A percentile compares a stretch with the other conserved stretches of the same genome.
Evolutionary conservation across 2,888 invertebrate species (phyloP).

Genomic region (Gastracanthus pulcherrimus): DNA sequence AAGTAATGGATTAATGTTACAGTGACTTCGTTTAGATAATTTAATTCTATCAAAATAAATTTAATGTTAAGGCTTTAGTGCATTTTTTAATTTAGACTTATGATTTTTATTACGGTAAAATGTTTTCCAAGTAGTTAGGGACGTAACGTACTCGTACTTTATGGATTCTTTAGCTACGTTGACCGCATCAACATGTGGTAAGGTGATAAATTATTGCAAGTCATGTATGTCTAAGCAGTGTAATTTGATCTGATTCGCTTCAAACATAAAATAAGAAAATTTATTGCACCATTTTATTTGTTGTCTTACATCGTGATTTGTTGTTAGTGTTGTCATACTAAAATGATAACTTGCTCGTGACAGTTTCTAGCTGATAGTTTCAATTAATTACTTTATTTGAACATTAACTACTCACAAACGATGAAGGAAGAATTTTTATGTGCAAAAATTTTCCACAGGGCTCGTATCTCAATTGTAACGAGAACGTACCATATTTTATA

Average conservation of each 20-base stretch:
- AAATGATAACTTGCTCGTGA: too few relatives aligned
- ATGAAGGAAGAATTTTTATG: too few relatives aligned
- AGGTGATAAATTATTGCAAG: conserved; percentile 25
- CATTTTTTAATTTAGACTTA: too few relatives aligned
- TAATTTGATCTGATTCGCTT: conserved; percentile 29
- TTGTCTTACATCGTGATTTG: too few relatives aligned
- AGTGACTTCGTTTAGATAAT: too few relatives aligned
- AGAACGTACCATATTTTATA: not conserved
- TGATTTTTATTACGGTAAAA: too few relatives aligned
- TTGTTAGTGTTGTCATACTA: too few relatives aligned
- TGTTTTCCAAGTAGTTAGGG: too few relatives aligned
- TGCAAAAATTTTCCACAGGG: not conserved
- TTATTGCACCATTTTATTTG: not conserved
- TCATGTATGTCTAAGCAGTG: not conserved
- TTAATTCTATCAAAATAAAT: too few relatives aligned
- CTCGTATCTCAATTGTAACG: not conserved
- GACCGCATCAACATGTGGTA: conserved; percentile 7
- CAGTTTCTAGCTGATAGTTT: not conserved
- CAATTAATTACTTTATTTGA: not conserved
- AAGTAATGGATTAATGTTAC: too few relatives aligned
- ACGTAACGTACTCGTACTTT: not conserved
- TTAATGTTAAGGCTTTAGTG: too few relatives aligned
- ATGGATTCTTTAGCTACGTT: conserved; percentile 18
- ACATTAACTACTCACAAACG: too few relatives aligned
- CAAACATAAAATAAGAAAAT: conserved; percentile 15